phyloP scores from a whole-genome alignment of 2,888 invertebrate species.

The Scelioninae gen. 2 region DNA sequence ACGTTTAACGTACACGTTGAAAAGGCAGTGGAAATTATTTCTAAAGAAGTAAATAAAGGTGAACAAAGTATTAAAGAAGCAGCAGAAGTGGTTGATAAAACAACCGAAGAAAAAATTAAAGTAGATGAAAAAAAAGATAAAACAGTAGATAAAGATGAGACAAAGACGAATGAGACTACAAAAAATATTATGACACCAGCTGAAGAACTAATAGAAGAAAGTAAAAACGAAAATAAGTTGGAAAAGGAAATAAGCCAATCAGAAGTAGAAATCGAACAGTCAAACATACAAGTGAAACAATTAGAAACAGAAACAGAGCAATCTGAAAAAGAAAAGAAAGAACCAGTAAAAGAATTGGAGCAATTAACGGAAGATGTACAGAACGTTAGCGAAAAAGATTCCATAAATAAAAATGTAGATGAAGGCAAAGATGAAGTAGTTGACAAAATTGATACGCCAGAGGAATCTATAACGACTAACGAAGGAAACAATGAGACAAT shows the following conservation, averaged over 20 bases:
- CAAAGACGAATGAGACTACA: no score
- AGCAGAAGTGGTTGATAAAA: no score
- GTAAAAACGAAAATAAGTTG: background rate
- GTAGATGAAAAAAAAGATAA: no score
- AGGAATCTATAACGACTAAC: background rate
- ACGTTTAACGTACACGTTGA: background rate
- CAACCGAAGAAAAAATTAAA: no score
- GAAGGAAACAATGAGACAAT: background rate
- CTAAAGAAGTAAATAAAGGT: background rate
- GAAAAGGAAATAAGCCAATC: background rate
- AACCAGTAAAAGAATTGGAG: background rate
- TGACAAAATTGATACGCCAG: constrained; percentile 7
- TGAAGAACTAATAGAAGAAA: background rate
- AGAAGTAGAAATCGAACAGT: no score
- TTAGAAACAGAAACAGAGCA: no score
- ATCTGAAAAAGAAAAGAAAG: no score
- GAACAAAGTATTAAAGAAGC: background rate
- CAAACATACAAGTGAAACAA: no score
- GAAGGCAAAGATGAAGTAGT: background rate
- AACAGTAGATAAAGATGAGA: background rate
- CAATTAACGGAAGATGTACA: background rate
- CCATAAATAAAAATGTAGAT: background rate
- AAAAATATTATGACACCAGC: no score
- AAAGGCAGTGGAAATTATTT: background rate
- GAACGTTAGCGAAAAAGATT: no score